Conservation (phyloP, 2,113 vertebrate genomes). For the Heptranchias perlo region DNA sequence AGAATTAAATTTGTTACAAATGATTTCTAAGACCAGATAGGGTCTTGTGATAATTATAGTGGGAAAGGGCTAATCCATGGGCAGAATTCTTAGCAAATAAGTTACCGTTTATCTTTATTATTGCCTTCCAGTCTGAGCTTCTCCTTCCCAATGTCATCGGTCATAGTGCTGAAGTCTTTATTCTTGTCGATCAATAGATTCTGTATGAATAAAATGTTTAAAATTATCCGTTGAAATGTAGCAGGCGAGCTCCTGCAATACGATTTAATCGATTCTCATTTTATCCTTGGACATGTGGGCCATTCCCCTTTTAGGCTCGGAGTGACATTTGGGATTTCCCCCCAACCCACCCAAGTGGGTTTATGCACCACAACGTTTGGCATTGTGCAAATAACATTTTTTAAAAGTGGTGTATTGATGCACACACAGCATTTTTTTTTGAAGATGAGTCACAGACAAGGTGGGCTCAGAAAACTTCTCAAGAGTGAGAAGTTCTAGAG, state of each 20-base stretch:
- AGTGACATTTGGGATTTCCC: background rate
- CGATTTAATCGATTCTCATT: background rate
- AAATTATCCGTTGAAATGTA: background rate
- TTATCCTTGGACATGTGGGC: background rate
- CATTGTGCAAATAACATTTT: background rate
- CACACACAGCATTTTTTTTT: background rate
- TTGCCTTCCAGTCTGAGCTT: slow-evolving; percentile 59
- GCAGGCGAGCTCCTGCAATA: background rate
- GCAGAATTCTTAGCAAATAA: background rate
- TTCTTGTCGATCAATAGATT: slow-evolving; percentile 75
- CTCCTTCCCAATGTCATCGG: slow-evolving; percentile 67
- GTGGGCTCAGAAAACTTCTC: background rate
- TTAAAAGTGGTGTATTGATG: background rate
- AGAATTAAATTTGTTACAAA: background rate
- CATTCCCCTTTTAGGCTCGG: background rate
- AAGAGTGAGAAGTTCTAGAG: background rate
- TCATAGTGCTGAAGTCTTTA: slow-evolving; percentile 66
- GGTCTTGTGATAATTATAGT: background rate
- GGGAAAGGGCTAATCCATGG: background rate
- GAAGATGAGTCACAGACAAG: background rate
- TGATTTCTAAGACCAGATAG: background rate
- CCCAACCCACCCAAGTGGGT: background rate
- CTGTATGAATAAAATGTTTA: slow-evolving; percentile 49
- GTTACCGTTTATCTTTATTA: slow-evolving; percentile 62
- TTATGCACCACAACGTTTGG: background rate